Evolutionary conservation across 37 sponge, comb jelly and placozoan genomes (phyloP), one percentile per base, ranked within the genome.

Genomic region (Corticium candelabrum): DNA sequence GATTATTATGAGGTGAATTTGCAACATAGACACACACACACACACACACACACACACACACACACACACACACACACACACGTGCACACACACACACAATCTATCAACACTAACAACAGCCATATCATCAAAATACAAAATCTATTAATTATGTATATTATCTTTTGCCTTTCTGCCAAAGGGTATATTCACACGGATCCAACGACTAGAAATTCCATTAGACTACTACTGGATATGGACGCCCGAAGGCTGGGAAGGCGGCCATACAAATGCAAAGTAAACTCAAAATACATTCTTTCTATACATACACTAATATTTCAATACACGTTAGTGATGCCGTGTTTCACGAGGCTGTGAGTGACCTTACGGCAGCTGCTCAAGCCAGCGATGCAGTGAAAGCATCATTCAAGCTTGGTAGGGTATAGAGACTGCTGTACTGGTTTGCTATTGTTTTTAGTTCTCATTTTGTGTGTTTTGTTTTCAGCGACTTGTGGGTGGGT

Each of bases 221-320:
- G 73, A 70, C 73, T 70, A 70, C 21, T 70, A 70, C 73, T 70
- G 73, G 73, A 70, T 70, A 4, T 70, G 73, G 73, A 70, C 73
- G 21, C 73, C 73, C 31, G 73, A 70, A 34, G 73, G 73, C 5
- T 70, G 73, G 73, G 73, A 70, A 34, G 5, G 73, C 31, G 73
- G 73, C 5, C 5, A 70, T 30, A 70, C 21, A 32, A 70, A 29
- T 29, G 33, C 7, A 15, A 70, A 70, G 73, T 70, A 70, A 70
- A 5, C 4, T 15, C 7, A 5, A 43, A 21, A 21, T 5, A 21
- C 5, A 11, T 43, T 21, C 56, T 43, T 70, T 70, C 21, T 70
- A 70, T 70, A 70, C 31, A 70, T 70, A 34, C 33, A 70, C 35
- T 34, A 15, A 30, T 70, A 70, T 35, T 4, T 34, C 29, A 29